A percentile compares a stretch with the other conserved stretches of the same genome.
phyloP scores from a whole-genome alignment of 2,888 invertebrate species.

The Rhamnusium bicolor region DNA sequence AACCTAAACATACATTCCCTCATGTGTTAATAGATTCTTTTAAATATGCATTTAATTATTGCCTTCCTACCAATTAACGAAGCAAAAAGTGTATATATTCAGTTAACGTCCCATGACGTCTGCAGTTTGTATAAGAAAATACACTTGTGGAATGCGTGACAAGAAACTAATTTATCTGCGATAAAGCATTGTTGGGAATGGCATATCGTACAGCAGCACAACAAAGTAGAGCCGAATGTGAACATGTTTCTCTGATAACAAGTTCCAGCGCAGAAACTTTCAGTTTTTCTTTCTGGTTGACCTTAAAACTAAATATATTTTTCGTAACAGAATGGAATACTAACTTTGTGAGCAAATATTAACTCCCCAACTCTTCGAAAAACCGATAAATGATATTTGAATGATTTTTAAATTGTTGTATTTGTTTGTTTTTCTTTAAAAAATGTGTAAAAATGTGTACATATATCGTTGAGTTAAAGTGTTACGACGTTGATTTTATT shows the following conservation, averaged over 20 bases:
- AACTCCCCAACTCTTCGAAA: too few relatives aligned
- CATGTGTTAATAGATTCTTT: too few relatives aligned
- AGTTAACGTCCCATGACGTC: neutral
- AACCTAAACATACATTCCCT: neutral
- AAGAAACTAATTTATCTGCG: conserved; percentile 22
- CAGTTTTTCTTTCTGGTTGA: neutral
- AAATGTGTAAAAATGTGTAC: too few relatives aligned
- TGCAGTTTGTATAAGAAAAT: neutral
- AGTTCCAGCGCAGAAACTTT: neutral
- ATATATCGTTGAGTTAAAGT: too few relatives aligned
- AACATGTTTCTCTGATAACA: neutral
- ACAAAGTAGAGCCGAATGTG: neutral
- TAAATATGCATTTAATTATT: too few relatives aligned
- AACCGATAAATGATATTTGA: too few relatives aligned
- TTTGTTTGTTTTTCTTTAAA: too few relatives aligned
- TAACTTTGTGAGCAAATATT: too few relatives aligned
- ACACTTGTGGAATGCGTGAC: neutral
- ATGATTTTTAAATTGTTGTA: too few relatives aligned
- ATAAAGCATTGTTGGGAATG: conserved; percentile 12
- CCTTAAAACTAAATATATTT: too few relatives aligned
- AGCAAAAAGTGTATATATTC: neutral
- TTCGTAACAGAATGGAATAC: too few relatives aligned
- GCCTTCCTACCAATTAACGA: neutral
- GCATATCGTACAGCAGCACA: neutral
- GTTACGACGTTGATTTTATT: too few relatives aligned